These are phyloP conservation scores for Belgica antarctica DNA, from an alignment of 2,888 invertebrate genomes.

Conservation along the genomic window DNA sequence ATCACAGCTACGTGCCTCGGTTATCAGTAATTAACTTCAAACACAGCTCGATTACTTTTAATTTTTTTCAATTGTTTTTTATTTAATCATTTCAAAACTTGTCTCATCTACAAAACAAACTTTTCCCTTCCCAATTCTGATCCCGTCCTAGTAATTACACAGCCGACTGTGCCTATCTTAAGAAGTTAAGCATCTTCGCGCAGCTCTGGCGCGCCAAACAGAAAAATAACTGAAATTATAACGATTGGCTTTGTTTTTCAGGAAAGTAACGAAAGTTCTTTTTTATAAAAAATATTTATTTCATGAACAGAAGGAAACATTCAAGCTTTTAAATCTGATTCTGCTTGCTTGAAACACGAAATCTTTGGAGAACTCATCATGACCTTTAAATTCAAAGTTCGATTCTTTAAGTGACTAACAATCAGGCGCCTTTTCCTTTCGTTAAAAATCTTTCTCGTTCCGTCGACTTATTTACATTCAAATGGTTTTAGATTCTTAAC, in stretches of 20 bases:
- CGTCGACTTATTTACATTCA: neutral
- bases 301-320: neutral
- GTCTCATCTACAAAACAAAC: neutral
- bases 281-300: neutral
- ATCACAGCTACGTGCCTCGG: too few species aligned
- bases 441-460: neutral
- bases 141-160: too few species aligned
- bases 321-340: too few species aligned
- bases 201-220: neutral
- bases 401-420: constrained; percentile 8
- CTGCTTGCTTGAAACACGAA: constrained; percentile 1
- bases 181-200: neutral
- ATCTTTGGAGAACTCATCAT: neutral
- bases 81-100: neutral
- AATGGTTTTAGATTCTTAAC: neutral
- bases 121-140: neutral
- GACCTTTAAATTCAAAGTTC: neutral
- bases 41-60: neutral
- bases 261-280: too few species aligned
- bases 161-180: constrained; percentile 4
- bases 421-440: constrained; percentile 9
- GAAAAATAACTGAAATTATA: too few species aligned
- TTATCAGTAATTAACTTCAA: too few species aligned
- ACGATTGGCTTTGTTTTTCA: too few species aligned
- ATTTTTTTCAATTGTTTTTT: neutral